Percentiles rank a stretch among this genome's conserved stretches.
These are phyloP conservation scores for Acanthochromis polyacanthus DNA, from an alignment of 2,113 vertebrate genomes.

Conservation along the genomic window DNA sequence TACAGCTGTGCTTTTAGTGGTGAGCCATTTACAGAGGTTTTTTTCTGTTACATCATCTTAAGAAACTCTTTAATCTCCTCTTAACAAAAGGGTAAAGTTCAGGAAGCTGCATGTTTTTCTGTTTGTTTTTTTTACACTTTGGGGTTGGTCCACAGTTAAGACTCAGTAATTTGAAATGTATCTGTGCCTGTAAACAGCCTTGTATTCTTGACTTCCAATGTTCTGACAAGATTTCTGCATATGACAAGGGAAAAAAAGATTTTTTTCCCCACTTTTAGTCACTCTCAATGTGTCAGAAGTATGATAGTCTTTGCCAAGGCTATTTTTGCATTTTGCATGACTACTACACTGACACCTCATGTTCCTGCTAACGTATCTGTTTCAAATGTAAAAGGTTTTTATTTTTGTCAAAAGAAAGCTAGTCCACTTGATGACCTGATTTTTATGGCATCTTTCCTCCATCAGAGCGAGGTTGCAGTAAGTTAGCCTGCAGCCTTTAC, in stretches of 20 bases:
- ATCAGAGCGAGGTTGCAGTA: constrained; percentile 58
- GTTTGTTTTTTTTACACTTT: constrained; percentile 4
- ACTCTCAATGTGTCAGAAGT: background rate
- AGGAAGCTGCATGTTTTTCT: background rate
- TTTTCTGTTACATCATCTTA: constrained; percentile 32
- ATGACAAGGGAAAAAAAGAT: background rate
- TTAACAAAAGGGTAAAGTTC: constrained; percentile 27
- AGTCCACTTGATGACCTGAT: constrained; percentile 65
- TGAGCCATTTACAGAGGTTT: constrained; percentile 4
- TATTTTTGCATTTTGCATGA: constrained; percentile 5
- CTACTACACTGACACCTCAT: background rate
- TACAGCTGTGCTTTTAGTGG: constrained; percentile 12
- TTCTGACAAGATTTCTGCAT: background rate
- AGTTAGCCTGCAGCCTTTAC: constrained; percentile 68
- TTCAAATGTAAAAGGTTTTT: constrained; percentile 31
- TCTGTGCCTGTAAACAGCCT: background rate
- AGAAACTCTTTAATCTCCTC: constrained; percentile 35
- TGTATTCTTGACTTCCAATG: background rate
- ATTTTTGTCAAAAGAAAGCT: constrained; percentile 21
- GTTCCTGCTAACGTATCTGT: constrained; percentile 26
- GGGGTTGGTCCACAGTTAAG: constrained; percentile 10
- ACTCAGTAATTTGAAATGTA: constrained; percentile 10
- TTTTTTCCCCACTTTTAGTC: too few species aligned
- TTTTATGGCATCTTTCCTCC: constrained; percentile 55
- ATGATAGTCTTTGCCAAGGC: background rate